These are phyloP conservation scores for Delia radicum DNA, from an alignment of 1,140 invertebrate genomes.

Conservation along the genomic window DNA sequence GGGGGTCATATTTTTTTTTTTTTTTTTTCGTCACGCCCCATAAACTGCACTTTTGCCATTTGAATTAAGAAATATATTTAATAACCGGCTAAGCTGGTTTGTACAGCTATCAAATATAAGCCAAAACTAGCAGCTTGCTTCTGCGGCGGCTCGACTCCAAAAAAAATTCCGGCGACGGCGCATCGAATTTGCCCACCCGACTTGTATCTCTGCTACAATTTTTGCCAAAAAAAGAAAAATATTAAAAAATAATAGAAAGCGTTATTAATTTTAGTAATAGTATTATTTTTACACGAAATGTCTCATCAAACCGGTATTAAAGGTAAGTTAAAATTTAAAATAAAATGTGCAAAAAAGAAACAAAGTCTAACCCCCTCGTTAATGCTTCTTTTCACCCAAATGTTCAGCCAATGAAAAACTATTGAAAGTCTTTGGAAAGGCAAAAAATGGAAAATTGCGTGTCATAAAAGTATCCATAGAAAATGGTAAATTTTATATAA, in stretches of 20 bases:
- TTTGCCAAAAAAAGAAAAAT: not conserved
- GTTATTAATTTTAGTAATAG: constrained; percentile 6
- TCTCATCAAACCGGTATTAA: constrained; percentile 79
- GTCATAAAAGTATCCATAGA: constrained; percentile 82
- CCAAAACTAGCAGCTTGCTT: too few relatives aligned
- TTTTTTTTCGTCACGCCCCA: too few relatives aligned
- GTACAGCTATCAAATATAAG: too few relatives aligned
- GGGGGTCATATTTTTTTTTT: too few relatives aligned
- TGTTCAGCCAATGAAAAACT: constrained; percentile 79
- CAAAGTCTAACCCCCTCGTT: not conserved
- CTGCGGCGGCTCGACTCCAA: too few relatives aligned
- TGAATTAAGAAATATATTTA: too few relatives aligned
- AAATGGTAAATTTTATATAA: constrained; percentile 66
- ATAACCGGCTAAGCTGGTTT: too few relatives aligned
- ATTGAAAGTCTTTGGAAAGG: constrained; percentile 79
- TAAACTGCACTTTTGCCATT: too few relatives aligned
- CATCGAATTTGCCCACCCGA: too few relatives aligned
- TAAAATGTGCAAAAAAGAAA: not conserved
- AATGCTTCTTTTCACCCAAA: constrained; percentile 25
- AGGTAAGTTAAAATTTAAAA: constrained; percentile 56
- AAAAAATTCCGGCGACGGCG: too few relatives aligned
- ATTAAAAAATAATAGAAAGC: not conserved
- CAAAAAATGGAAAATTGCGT: constrained; percentile 75
- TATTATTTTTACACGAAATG: constrained; percentile 57
- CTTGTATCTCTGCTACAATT: too few relatives aligned